Base-by-base conservation (phyloP, 2,888 invertebrate species). In the Nysson spinosus region DNA sequence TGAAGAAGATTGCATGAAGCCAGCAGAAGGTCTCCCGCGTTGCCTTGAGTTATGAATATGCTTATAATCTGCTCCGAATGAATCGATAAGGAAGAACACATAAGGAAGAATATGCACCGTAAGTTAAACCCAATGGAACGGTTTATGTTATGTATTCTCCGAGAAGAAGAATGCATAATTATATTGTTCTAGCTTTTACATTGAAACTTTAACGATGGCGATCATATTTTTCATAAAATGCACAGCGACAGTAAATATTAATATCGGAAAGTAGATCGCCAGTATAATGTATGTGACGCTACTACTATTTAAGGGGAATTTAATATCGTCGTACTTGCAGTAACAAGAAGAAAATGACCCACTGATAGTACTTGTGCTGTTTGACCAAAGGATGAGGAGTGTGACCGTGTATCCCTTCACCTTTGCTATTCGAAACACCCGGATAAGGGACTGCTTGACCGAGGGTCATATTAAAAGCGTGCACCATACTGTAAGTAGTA, bases 21-120 rank as follows among this genome's bases (percentile, higher is more conserved):
- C 95, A 95, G 89, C 95, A 95, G 89, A 94, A 96, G 20, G 95
- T 95, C 89, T 95, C 95, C 83, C 95, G 89, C 51, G 94, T 94
- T 88, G 94, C 94, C 89, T 94, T 87, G 75, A 87, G 88, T 64
- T 60, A 60, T 46, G 49, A 49, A 24, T 43, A 61, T 54, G 37
- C 37, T 60, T 64, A 60, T 64, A 54, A 64, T 61, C 43, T 39
- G 12, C 24, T 22, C 19, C 14, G 14, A 24, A 50, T 39, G 20
- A 22, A 52, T 58, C 24, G 52, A n/a, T n/a, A n/a, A n/a, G n/a
- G n/a, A n/a, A n/a, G n/a, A n/a, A n/a, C n/a, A n/a, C n/a, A n/a
- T n/a, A n/a, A n/a, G n/a, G n/a, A n/a, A n/a, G n/a, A n/a, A n/a
- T n/a, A n/a, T n/a, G n/a, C n/a, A n/a, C n/a, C n/a, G n/a, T n/a